A percentile compares a stretch with the other conserved stretches of the same genome.
Conservation (phyloP, 2,797 vertebrate species). For the Pseudochirops cupreus region DNA sequence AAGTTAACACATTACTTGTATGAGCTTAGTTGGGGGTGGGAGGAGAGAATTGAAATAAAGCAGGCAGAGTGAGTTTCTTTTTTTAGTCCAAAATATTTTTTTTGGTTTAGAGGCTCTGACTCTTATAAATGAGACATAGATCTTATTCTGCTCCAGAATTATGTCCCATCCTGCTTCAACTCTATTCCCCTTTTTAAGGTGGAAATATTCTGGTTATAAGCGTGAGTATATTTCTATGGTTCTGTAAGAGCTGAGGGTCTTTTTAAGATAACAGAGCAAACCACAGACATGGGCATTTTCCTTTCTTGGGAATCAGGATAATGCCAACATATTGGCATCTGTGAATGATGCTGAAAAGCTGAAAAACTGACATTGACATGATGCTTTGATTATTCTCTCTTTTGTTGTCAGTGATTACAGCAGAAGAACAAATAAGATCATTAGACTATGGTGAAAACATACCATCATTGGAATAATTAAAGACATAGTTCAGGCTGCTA, state of each 20-base stretch:
- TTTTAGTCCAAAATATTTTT: constrained; percentile 22
- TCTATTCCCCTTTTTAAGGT: constrained; percentile 50
- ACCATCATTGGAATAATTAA: neutral
- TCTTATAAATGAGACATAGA: constrained; percentile 59
- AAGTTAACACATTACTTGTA: constrained; percentile 42
- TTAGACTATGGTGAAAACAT: constrained; percentile 22
- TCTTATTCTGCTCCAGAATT: constrained; percentile 37
- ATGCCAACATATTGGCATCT: constrained; percentile 21
- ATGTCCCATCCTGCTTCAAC: neutral
- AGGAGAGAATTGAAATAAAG: neutral
- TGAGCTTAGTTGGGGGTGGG: neutral
- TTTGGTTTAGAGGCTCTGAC: constrained; percentile 39
- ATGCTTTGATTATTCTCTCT: neutral
- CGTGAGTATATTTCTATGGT: constrained; percentile 61
- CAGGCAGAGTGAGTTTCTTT: constrained; percentile 42
- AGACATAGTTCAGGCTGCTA: neutral
- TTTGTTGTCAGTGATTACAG: constrained; percentile 6
- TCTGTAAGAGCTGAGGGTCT: constrained; percentile 30
- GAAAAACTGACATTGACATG: constrained; percentile 23
- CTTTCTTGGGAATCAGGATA: neutral
- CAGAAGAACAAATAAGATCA: constrained; percentile 32
- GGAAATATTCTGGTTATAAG: constrained; percentile 60
- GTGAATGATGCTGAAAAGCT: constrained; percentile 10
- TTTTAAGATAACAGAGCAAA: constrained; percentile 26
- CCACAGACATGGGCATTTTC: neutral